A percentile compares a stretch with the other conserved stretches of the same genome.
phyloP scores from a whole-genome alignment of 2,113 vertebrate genomes.

The Paramisgurnus dabryanus region DNA sequence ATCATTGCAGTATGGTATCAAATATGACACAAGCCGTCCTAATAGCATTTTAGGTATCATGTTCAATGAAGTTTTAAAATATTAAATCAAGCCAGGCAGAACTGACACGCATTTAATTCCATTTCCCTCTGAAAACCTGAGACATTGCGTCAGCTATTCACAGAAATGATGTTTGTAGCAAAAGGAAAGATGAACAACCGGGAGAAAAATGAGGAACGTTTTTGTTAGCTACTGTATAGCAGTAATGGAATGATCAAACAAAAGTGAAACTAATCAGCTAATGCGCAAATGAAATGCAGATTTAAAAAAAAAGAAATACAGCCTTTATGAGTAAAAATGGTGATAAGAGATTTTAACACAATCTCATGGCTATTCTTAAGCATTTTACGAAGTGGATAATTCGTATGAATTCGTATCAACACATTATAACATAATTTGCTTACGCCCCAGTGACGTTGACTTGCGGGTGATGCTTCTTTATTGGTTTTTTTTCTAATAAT shows the following conservation, averaged over 20 bases:
- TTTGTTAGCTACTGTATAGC: neutral
- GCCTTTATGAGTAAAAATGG: constrained; percentile 2
- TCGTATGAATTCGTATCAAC: too few relatives aligned
- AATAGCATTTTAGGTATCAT: constrained; percentile 12
- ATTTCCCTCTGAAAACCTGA: constrained; percentile 15
- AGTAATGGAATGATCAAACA: constrained; percentile 23
- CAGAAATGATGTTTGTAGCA: constrained; percentile 15
- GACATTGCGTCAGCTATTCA: constrained; percentile 21
- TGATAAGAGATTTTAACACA: neutral
- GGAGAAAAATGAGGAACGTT: constrained; percentile 3
- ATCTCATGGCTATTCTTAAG: too few relatives aligned
- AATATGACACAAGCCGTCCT: neutral
- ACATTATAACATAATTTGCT: too few relatives aligned
- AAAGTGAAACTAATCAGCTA: constrained; percentile 5
- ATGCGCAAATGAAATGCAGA: constrained; percentile 29
- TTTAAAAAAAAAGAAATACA: neutral
- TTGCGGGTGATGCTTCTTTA: too few relatives aligned
- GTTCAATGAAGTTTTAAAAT: constrained; percentile 21
- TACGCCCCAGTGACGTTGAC: too few relatives aligned
- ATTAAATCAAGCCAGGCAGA: constrained; percentile 4
- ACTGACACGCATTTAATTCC: constrained; percentile 14
- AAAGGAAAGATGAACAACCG: constrained; percentile 20
- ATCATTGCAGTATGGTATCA: neutral
- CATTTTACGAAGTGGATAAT: too few relatives aligned
- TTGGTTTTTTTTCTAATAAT: too few relatives aligned